A percentile compares a stretch with the other conserved stretches of the same genome.
Evolutionary conservation across 2,113 vertebrate genomes (phyloP).

Genomic region (Proterorhinus semilunaris): DNA sequence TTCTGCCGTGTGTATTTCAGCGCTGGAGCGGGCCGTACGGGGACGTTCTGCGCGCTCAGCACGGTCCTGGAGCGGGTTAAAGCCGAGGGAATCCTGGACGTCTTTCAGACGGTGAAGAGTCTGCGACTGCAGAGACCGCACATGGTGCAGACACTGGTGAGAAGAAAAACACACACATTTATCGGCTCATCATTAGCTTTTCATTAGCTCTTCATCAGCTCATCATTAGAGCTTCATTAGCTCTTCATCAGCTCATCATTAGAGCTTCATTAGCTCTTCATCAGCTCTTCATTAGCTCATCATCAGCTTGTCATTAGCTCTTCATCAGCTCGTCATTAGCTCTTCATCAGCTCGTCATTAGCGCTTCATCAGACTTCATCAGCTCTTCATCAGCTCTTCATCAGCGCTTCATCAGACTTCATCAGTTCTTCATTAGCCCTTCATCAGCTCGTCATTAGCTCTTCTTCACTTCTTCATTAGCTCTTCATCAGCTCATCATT

Average conservation of each 20-base stretch:
- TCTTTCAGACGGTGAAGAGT: conserved; percentile 99
- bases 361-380: too few species aligned
- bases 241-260: neutral
- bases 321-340: neutral
- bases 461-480: too few species aligned
- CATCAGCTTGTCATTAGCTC: too few species aligned
- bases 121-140: conserved; percentile 96
- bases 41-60: conserved; percentile 96
- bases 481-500: neutral
- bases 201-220: too few species aligned
- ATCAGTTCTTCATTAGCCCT: too few species aligned
- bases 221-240: neutral
- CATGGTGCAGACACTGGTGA: conserved; percentile 99
- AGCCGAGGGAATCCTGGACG: conserved; percentile 96
- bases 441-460: too few species aligned
- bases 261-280: neutral
- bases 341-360: neutral
- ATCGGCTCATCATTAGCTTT: neutral
- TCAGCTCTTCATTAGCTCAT: too few species aligned
- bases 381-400: too few species aligned
- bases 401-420: too few species aligned
- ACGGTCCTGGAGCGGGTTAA: conserved; percentile 98
- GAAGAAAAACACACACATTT: conserved; percentile 18
- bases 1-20: conserved; percentile 62
- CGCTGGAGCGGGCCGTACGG: conserved; percentile 94